Evolutionary conservation across 2,888 invertebrate genomes (phyloP), one percentile per base, ranked within the genome.

Genomic region (Iselma pallidipennis): DNA sequence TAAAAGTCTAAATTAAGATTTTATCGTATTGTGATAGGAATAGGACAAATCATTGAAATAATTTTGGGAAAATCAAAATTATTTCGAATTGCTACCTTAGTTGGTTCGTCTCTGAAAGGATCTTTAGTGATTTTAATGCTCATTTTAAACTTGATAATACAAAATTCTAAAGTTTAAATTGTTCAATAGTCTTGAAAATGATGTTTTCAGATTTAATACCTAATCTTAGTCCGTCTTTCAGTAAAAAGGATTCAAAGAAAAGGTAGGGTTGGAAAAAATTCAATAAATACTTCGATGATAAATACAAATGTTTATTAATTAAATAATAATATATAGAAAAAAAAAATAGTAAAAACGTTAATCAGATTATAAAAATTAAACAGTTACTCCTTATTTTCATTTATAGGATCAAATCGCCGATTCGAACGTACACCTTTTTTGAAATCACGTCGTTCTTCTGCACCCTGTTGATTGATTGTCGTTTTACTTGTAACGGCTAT

Each of bases 231-330:
- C 91, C 92, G 12, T 68, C 74, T 0, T 78, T 82, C 60, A 90
- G 89, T 74, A 87, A 88, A 10, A 89, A 86, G 67, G 90, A 93
- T 79, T 92, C 91, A 2, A 88, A 83, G 66, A 85, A 83, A 72
- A 84, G 92, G 64, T 83, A 73, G 59, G 84, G 85, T 3, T 89
- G 89, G 86, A 93, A 89, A 75, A 90, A 90, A 74, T 93, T 86
- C 76, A 94, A 95, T 79, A 90, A 90, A 65, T 95, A 95, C 80
- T 96, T 86, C 80, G 89, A 92, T 80, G 94, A 95, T 45, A 61
- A 63, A 63, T 63, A 55, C n/a, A 60, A 48, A 28, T 9, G 31
- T 33, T 50, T 26, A 6, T 49, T 7, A 10, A n/a, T 3, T n/a
- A n/a, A n/a, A n/a, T n/a, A n/a, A 49, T n/a, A 49, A 23, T 4